Evolutionary conservation across 2,888 invertebrate genomes (phyloP).

Genomic region (Priocnemis perturbator): DNA sequence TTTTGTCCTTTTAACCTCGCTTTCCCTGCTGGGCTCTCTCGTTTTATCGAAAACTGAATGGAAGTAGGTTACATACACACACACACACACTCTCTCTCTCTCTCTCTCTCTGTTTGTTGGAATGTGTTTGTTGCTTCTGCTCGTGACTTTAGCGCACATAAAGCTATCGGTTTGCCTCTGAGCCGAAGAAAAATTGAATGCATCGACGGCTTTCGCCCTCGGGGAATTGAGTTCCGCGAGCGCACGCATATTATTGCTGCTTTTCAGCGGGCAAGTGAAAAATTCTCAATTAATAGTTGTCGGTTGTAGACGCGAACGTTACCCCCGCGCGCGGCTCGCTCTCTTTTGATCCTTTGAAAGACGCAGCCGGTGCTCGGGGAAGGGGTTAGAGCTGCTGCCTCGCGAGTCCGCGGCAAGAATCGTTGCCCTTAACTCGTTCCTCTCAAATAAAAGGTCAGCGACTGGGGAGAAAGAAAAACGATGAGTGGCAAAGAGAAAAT

Average conservation of each 20-base stretch:
- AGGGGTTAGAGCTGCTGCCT: no score
- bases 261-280: no score
- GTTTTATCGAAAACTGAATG: conserved; percentile 5
- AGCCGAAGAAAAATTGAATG: conserved; percentile 39
- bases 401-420: no score
- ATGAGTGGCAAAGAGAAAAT: no score
- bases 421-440: no score
- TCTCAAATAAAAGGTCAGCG: background rate
- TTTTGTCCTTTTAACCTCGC: conserved; percentile 15
- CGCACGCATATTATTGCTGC: no score
- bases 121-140: conserved; percentile 41
- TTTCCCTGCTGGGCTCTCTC: background rate
- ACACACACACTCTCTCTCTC: background rate
- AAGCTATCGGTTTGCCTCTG: conserved; percentile 46
- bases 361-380: no score
- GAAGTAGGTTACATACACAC: conserved; percentile 24
- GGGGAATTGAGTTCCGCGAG: conserved; percentile 44
- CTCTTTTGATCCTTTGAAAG: no score
- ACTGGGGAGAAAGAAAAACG: background rate
- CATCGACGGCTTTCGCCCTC: conserved; percentile 26
- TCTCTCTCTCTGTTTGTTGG: conserved; percentile 20
- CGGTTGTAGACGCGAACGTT: no score
- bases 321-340: no score
- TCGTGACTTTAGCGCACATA: conserved; percentile 32
- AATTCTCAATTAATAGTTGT: no score